Evolutionary conservation across 2,888 invertebrate species (phyloP), one percentile per base, ranked within the genome.

Genomic region (Spialia ferax): DNA sequence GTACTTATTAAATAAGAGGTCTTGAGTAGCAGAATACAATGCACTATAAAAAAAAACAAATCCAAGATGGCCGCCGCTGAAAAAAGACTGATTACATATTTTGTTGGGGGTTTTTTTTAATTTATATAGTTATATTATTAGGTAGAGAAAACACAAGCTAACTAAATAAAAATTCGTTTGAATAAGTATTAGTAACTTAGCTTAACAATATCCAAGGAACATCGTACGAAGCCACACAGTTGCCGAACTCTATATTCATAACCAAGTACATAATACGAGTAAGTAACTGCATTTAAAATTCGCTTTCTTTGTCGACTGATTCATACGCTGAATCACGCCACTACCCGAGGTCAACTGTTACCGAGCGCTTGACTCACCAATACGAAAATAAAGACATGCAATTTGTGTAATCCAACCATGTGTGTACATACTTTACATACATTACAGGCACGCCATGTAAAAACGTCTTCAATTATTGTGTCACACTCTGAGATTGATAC

Each of bases 311-410:
- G 48, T 48, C 48, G 48, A 48, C 48, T 48, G 48, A 48, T 48
- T 86, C 83, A 86, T 70, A 56, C 35, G 11, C 68, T 86, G 86
- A 88, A 71, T 87, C 86, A 87, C 78, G 23, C 23, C 35, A 20
- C 38, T 38, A 5, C 42, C 35, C 83, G 80, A 87, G 87, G 89
- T 82, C 85, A 78, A 70, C 67, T 74, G 75, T 74, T 75, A 78
- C 76, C 22, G 22, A 50, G 50, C 65, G 69, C 38, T 80, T 86
- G 45, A 87, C 75, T 86, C 86, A 87, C 74, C 75, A 78, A 48
- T 48, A 48, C 48, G 74, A 81, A 81, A 82, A 83, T 77, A 80
- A 79, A 76, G 74, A 73, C 63, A 59, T 73, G 63, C 63, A 71
- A 72, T 71, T 74, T 69, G 71, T 67, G 54, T 73, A 73, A 72